A percentile compares a stretch with the other conserved stretches of the same genome.
phyloP scores from a whole-genome alignment of 2,113 vertebrate species.

The Nerophis lumbriciformis region DNA sequence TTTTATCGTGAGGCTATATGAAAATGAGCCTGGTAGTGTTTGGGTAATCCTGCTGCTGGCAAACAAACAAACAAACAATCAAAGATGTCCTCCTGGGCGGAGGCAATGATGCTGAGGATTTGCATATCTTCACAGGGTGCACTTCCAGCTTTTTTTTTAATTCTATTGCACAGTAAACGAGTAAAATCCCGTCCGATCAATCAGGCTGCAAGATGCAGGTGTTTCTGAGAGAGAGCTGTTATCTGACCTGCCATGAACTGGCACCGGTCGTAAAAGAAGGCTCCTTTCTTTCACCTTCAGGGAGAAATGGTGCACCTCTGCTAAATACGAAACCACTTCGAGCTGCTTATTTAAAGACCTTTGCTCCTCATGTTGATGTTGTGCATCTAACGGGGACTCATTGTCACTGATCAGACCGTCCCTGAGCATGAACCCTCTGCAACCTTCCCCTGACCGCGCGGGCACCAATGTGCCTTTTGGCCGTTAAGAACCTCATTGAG shows the following conservation, averaged over 20 bases:
- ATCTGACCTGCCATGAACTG: not conserved
- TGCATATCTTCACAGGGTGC: slow-evolving; percentile 1
- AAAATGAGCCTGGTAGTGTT: slow-evolving; percentile 7
- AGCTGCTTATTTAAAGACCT: not conserved
- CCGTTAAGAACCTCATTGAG: slow-evolving; percentile 6
- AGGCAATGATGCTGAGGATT: slow-evolving; percentile 6
- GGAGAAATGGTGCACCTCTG: not conserved
- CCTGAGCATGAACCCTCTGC: not conserved
- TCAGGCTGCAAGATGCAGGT: not conserved
- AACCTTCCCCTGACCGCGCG: not conserved
- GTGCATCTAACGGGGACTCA: slow-evolving; percentile 7
- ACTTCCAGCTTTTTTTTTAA: not conserved
- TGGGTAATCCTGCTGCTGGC: slow-evolving; percentile 8
- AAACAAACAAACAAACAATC: slow-evolving; percentile 2
- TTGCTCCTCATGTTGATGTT: not conserved
- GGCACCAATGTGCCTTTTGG: not conserved
- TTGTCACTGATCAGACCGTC: not conserved
- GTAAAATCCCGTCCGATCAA: not conserved
- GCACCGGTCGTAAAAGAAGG: not conserved
- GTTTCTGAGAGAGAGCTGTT: not conserved
- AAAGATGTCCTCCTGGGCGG: not conserved
- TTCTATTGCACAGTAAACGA: not conserved
- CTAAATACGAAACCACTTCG: not conserved
- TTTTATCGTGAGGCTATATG: not conserved
- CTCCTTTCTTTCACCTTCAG: not conserved